phyloP scores from a whole-genome alignment of 2,113 vertebrate genomes.

The Oreocharis arfaki region DNA sequence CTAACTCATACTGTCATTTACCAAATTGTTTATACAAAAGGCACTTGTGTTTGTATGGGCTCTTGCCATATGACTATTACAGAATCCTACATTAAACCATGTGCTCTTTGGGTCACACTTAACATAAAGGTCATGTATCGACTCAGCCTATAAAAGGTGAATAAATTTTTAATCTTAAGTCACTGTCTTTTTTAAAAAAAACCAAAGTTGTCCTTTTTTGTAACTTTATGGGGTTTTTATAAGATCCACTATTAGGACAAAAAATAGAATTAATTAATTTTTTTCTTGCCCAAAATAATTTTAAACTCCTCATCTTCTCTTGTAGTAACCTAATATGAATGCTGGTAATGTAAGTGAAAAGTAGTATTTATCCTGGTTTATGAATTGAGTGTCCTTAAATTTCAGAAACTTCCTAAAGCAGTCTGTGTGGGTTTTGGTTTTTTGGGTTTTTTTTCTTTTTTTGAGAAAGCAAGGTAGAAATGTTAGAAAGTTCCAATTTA shows the following conservation, averaged over 20 bases:
- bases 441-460: background rate
- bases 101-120: background rate
- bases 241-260: background rate
- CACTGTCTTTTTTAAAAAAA: background rate
- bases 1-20: background rate
- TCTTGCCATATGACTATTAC: background rate
- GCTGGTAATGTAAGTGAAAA: background rate
- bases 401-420: background rate
- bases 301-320: background rate
- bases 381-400: background rate
- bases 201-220: background rate
- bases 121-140: accelerated
- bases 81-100: background rate
- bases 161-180: background rate
- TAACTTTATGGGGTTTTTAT: background rate
- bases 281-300: background rate
- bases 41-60: background rate
- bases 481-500: background rate
- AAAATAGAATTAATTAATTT: background rate
- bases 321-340: background rate
- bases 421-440: background rate
- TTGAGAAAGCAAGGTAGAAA: background rate
- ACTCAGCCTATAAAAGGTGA: background rate
- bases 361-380: background rate
- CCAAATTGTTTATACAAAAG: background rate